These are phyloP conservation scores for Cerastis rubricosa DNA, from an alignment of 2,888 invertebrate species.

Conservation along the genomic window DNA sequence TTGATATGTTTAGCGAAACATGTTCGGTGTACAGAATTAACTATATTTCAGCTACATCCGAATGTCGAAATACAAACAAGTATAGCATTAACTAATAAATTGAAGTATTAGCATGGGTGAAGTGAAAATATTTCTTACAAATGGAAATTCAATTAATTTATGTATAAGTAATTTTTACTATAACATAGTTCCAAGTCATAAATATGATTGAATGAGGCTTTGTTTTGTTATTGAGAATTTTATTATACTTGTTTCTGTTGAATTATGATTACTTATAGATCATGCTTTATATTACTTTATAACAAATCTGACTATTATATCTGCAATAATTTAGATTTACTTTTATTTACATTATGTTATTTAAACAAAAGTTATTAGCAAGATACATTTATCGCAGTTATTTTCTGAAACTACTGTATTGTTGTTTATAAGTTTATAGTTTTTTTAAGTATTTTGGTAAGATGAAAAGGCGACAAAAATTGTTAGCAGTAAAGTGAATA, in stretches of 20 bases:
- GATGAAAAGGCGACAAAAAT: background rate
- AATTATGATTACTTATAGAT: constrained; percentile 48
- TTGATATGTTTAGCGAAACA: constrained; percentile 39
- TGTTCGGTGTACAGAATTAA: constrained; percentile 18
- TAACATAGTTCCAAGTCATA: constrained; percentile 46
- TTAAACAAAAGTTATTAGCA: constrained; percentile 15
- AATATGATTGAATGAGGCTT: constrained; percentile 55
- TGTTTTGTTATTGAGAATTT: constrained; percentile 50
- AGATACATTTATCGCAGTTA: constrained; percentile 36
- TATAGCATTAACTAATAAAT: constrained; percentile 33
- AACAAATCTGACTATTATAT: constrained; percentile 49
- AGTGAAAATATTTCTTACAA: constrained; percentile 53
- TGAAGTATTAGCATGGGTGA: constrained; percentile 54
- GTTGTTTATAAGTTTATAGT: constrained; percentile 30
- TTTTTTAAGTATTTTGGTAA: constrained; percentile 13
- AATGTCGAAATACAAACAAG: constrained; percentile 19
- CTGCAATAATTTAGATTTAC: constrained; percentile 41
- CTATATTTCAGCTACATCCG: background rate
- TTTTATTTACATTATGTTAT: constrained; percentile 61
- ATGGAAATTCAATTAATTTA: constrained; percentile 47
- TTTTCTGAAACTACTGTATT: constrained; percentile 24
- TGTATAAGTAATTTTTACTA: constrained; percentile 48
- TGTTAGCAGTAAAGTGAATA: constrained; percentile 11
- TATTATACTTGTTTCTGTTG: constrained; percentile 53
- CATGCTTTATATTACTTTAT: constrained; percentile 48